Conservation (phyloP, 2,113 vertebrate genomes). For the Hiodon alosoides region DNA sequence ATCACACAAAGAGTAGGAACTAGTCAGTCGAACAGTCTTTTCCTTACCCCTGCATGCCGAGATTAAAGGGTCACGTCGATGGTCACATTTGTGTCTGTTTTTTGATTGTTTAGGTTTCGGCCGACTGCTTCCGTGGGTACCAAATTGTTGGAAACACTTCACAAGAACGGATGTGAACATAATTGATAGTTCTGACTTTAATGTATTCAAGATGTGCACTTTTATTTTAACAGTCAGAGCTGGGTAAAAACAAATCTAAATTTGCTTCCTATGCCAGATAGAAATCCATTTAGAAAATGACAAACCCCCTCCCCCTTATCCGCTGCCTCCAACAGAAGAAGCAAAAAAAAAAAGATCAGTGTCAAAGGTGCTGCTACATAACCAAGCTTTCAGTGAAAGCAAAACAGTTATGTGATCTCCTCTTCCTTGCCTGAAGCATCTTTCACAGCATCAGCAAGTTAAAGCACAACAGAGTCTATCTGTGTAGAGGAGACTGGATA, state of each 20-base stretch:
- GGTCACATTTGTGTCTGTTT: neutral
- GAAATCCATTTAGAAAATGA: neutral
- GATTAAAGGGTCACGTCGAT: neutral
- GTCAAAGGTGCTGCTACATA: slow-evolving; percentile 35
- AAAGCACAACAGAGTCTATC: slow-evolving; percentile 35
- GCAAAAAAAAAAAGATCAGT: slow-evolving; percentile 15
- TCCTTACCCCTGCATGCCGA: neutral
- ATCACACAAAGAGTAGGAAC: slow-evolving; percentile 10
- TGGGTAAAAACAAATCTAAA: slow-evolving; percentile 24
- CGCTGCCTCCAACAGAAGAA: neutral
- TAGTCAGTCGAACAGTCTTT: neutral
- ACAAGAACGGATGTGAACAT: neutral
- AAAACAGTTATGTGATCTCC: slow-evolving; percentile 55
- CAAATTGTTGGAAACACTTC: neutral
- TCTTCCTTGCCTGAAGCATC: slow-evolving; percentile 47
- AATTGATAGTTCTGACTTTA: slow-evolving; percentile 11
- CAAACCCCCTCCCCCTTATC: neutral
- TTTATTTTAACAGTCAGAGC: slow-evolving; percentile 24
- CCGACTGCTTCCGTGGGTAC: slow-evolving; percentile 2
- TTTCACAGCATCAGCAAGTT: slow-evolving; percentile 37
- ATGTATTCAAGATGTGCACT: slow-evolving; percentile 24
- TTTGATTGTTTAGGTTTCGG: slow-evolving; percentile 4
- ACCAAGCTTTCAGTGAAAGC: slow-evolving; percentile 41
- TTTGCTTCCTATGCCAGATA: slow-evolving; percentile 15
- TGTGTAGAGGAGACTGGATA: slow-evolving; percentile 11